These are phyloP conservation scores for Propithecus deckenii DNA, from an alignment of 2,797 vertebrate species.

Conservation along the genomic window DNA sequence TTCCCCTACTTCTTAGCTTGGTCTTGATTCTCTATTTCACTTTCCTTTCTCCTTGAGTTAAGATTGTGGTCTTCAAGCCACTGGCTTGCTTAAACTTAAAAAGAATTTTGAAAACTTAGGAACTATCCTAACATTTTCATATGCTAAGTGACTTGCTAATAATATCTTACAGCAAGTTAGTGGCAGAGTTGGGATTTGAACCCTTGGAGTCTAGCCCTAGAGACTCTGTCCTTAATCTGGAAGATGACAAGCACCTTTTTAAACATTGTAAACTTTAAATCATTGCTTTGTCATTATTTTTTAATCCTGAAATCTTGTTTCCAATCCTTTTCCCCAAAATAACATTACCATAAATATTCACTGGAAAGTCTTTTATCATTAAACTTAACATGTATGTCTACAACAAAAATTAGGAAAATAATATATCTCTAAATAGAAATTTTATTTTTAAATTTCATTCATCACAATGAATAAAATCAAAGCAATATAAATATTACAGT, in stretches of 20 bases:
- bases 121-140: not conserved
- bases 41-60: not conserved
- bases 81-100: not conserved
- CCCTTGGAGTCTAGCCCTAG: not conserved
- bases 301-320: not conserved
- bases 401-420: not conserved
- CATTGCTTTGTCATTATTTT: not conserved
- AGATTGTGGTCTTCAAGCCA: not conserved
- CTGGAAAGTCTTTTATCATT: not conserved
- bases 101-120: not conserved
- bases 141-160: not conserved
- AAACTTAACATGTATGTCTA: not conserved
- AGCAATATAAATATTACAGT: not conserved
- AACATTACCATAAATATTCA: not conserved
- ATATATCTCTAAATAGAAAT: not conserved
- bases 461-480: not conserved
- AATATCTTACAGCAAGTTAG: not conserved
- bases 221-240: not conserved
- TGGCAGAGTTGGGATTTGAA: not conserved
- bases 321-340: not conserved
- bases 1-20: not conserved
- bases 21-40: not conserved
- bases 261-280: not conserved
- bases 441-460: not conserved
- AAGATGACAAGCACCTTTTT: not conserved